These are phyloP conservation scores for Rhopalosiphum maidis DNA, from an alignment of 1,140 invertebrate genomes.

Conservation along the genomic window DNA sequence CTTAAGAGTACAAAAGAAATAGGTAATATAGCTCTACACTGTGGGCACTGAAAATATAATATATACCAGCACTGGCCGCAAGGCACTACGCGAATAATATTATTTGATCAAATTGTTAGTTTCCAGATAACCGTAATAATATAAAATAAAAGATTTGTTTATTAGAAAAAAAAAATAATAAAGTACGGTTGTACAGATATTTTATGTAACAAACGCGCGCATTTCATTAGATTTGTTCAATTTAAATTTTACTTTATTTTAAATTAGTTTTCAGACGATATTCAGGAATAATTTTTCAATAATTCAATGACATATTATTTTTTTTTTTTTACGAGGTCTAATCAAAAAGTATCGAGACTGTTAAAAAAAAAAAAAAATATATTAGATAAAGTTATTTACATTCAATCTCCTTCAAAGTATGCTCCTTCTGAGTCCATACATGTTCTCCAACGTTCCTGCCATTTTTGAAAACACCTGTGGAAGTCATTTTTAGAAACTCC, in stretches of 20 bases:
- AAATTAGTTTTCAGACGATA: not conserved
- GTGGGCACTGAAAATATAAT: not conserved
- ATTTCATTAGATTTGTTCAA: not conserved
- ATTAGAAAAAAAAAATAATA: not conserved
- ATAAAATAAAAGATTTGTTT: not conserved
- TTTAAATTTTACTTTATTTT: slow-evolving; percentile 12
- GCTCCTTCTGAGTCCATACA: too few relatives aligned
- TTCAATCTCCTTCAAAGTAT: too few relatives aligned
- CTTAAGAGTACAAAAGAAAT: not conserved
- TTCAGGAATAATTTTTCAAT: not conserved
- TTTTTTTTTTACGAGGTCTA: too few relatives aligned
- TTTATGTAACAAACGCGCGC: not conserved
- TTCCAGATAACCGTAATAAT: not conserved
- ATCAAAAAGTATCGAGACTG: too few relatives aligned
- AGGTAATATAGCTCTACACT: not conserved
- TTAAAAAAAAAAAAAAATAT: too few relatives aligned
- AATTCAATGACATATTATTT: not conserved
- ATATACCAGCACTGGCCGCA: not conserved
- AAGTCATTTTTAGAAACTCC: too few relatives aligned
- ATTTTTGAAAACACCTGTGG: too few relatives aligned
- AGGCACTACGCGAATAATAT: not conserved
- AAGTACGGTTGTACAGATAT: not conserved
- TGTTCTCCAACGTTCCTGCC: too few relatives aligned
- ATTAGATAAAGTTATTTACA: too few relatives aligned
- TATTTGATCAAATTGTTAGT: slow-evolving; percentile 3